These are phyloP conservation scores for Oscheius sp. DNA, from an alignment of 2,888 invertebrate genomes.

Conservation along the genomic window DNA sequence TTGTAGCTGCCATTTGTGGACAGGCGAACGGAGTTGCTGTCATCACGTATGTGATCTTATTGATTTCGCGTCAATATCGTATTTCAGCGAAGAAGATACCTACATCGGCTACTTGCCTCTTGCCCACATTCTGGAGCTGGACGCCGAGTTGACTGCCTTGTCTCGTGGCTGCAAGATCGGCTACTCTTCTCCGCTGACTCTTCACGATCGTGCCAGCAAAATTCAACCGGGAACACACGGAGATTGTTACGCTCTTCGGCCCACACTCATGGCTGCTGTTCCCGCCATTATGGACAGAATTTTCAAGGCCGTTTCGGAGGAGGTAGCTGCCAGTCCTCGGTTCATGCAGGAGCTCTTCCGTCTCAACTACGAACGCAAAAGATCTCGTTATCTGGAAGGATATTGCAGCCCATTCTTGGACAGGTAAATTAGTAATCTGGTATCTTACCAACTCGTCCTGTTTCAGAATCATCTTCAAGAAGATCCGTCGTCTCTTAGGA, in stretches of 20 bases:
- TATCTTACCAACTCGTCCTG: neutral
- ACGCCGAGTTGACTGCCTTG: slow-evolving; percentile 79
- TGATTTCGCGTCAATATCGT: slow-evolving; percentile 71
- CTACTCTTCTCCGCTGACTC: slow-evolving; percentile 91
- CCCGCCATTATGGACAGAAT: slow-evolving; percentile 95
- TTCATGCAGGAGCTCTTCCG: slow-evolving; percentile 83
- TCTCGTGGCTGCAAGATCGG: slow-evolving; percentile 79
- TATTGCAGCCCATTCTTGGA: slow-evolving; percentile 76
- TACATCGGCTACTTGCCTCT: slow-evolving; percentile 94
- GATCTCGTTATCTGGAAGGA: slow-evolving; percentile 82
- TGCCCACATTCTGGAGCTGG: slow-evolving; percentile 93
- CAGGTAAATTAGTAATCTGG: slow-evolving; percentile 62
- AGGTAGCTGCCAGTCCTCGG: slow-evolving; percentile 78
- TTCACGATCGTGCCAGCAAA: slow-evolving; percentile 82
- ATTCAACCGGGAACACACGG: slow-evolving; percentile 93
- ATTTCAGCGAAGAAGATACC: slow-evolving; percentile 78
- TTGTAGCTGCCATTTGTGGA: slow-evolving; percentile 75
- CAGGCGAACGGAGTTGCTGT: slow-evolving; percentile 73
- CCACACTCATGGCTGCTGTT: slow-evolving; percentile 93
- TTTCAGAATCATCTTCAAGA: slow-evolving; percentile 79
- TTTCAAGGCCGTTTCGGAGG: slow-evolving; percentile 94
- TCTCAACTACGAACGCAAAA: slow-evolving; percentile 93
- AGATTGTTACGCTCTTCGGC: slow-evolving; percentile 88
- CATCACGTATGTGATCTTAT: slow-evolving; percentile 45
- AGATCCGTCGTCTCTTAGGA: slow-evolving; percentile 84